Conservation (phyloP, 2,113 vertebrate genomes). For the Corvus hawaiiensis region DNA sequence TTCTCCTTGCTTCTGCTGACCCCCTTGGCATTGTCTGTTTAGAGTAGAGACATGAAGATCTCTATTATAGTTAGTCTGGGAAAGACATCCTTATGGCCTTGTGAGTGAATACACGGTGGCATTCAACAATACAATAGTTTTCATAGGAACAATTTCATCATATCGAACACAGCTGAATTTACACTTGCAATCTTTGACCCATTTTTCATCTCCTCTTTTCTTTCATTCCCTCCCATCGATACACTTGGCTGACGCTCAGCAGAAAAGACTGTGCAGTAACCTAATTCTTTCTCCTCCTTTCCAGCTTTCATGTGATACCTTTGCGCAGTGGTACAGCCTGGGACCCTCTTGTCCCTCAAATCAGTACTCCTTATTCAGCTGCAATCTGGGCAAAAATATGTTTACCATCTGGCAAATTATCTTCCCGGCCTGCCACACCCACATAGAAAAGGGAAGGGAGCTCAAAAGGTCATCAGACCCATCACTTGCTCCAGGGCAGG, state of each 20-base stretch:
- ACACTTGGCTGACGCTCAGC: neutral
- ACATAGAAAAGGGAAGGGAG: neutral
- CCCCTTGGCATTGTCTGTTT: constrained; percentile 33
- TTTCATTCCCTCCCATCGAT: neutral
- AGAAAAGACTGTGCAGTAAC: neutral
- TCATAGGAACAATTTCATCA: constrained; percentile 47
- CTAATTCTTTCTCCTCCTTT: neutral
- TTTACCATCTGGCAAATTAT: constrained; percentile 59
- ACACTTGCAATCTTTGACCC: constrained; percentile 47
- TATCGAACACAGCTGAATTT: constrained; percentile 44
- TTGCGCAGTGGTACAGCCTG: neutral
- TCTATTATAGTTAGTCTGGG: constrained; percentile 45
- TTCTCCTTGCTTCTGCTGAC: constrained; percentile 59
- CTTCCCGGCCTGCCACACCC: constrained; percentile 26
- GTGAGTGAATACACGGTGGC: constrained; percentile 2
- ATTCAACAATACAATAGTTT: constrained; percentile 4
- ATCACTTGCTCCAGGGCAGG: constrained; percentile 30
- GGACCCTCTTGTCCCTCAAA: neutral
- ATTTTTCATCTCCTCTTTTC: constrained; percentile 29
- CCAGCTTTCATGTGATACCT: neutral
- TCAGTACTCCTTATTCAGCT: neutral
- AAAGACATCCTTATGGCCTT: constrained; percentile 53
- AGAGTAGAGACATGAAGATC: constrained; percentile 30
- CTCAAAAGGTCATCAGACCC: constrained; percentile 42
- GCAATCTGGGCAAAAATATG: constrained; percentile 39